Base-by-base conservation (phyloP, 23 tunicate genomes). In the Halocynthia aurantium region DNA sequence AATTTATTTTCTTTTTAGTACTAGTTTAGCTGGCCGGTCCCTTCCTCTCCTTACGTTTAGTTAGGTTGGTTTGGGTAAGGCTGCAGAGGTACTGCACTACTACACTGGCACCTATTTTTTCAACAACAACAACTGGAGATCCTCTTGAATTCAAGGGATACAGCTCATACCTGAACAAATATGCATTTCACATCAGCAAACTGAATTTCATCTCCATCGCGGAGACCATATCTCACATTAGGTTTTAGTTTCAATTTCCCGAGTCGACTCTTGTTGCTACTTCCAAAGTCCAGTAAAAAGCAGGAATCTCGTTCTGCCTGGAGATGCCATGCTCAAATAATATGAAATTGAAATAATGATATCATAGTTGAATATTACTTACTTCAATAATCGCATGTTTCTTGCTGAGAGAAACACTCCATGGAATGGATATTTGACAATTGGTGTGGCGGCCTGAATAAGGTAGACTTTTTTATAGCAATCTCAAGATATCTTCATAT, bases 361-460 rank as follows among this genome's bases (percentile, higher is more conserved):
- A 5, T 10, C 2, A 72, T 51, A 52, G 1, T 11, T 50, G 17
- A 13, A 60, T 52, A 60, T 53, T n/a, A 21, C 55, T 49, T 80
- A 89, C 96, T 83, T 89, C 96, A 50, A 89, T 84, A 76, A 87
- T 77, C 31, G 96, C 88, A 81, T 89, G 96, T 72, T 84, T 80
- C 75, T 89, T 84, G 73, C 96, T 89, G 63, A 89, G 22, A 6
- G 96, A 82, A 6, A 80, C 67, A 22, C 88, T 87, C 58, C 74
- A 31, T 52, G 84, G 85, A 53, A 89, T 89, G 19, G 83, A 61
- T 11, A 89, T 84, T 20, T 84, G 78, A 84, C 96, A 88, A 74
- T 73, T 73, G 7, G 75, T 75, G 73, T 88, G 95, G 15, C 95
- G 76, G 67, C 95, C 95, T 87, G 55, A 13, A 52, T 57, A 52